phyloP scores from a whole-genome alignment of 2,113 vertebrate genomes.

The Setophaga petechia region DNA sequence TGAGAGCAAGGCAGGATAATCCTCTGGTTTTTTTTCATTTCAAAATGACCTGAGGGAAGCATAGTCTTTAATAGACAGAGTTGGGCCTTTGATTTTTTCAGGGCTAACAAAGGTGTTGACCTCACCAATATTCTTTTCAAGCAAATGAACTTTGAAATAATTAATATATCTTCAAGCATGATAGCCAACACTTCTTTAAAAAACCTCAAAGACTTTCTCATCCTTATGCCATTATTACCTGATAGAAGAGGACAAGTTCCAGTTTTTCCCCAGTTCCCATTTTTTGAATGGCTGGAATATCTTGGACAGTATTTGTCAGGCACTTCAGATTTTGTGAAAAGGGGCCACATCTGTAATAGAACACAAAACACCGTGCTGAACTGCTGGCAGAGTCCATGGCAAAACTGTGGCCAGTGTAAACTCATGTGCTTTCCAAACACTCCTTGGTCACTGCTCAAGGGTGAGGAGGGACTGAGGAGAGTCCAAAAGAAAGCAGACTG shows the following conservation, averaged over 20 bases:
- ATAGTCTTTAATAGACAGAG: neutral
- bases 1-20: neutral
- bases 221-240: neutral
- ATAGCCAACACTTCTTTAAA: neutral
- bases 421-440: neutral
- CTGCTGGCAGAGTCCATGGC: neutral
- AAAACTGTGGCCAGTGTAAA: neutral
- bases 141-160: neutral
- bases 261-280: neutral
- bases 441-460: neutral
- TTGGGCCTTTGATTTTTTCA: neutral
- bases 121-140: neutral
- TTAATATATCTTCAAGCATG: neutral
- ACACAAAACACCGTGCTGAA: neutral
- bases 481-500: neutral
- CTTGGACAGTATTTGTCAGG: neutral
- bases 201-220: neutral
- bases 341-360: neutral
- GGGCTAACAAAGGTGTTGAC: neutral
- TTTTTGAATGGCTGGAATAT: neutral
- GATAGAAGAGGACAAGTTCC: neutral
- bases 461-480: neutral
- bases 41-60: neutral
- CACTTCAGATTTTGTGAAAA: neutral
- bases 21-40: neutral